Percentiles rank a stretch among this genome's conserved stretches.
Conservation (phyloP, 2,797 vertebrate genomes). For the Enteromius radiatus region DNA sequence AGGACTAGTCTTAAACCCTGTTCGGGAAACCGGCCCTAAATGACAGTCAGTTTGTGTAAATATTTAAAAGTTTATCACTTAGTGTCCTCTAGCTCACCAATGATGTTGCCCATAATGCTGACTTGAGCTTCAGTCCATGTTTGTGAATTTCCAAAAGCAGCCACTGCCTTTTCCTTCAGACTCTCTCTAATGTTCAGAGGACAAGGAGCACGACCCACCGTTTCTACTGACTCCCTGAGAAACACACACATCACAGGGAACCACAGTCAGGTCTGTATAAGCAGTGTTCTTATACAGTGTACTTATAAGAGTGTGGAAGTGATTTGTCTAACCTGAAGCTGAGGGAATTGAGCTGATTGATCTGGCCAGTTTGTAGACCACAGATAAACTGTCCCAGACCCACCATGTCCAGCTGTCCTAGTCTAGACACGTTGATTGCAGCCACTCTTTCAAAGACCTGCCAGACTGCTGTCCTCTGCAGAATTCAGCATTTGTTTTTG, state of each 20-base stretch:
- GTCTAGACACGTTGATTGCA: constrained; percentile 51
- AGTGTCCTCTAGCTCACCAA: constrained; percentile 62
- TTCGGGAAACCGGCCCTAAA: too few relatives aligned
- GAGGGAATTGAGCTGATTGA: constrained; percentile 57
- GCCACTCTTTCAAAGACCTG: constrained; percentile 53
- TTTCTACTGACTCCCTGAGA: constrained; percentile 72
- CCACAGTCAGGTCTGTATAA: background rate
- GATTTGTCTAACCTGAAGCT: constrained; percentile 71
- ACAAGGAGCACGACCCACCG: constrained; percentile 64
- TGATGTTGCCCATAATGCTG: constrained; percentile 67
- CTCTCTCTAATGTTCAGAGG: constrained; percentile 40
- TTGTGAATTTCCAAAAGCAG: constrained; percentile 61
- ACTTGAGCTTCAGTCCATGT: constrained; percentile 69
- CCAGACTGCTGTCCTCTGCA: constrained; percentile 70
- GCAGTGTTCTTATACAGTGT: too few relatives aligned
- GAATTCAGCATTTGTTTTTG: background rate
- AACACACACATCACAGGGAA: constrained; percentile 32
- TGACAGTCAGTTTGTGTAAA: too few relatives aligned
- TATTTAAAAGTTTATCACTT: background rate
- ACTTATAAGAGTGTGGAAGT: too few relatives aligned
- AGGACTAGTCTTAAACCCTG: too few relatives aligned
- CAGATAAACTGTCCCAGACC: constrained; percentile 74
- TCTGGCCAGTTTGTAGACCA: constrained; percentile 69
- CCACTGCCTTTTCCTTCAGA: constrained; percentile 65
- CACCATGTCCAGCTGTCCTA: constrained; percentile 68